These are phyloP conservation scores for Acipenser transmontanus DNA, from an alignment of 2,797 vertebrate species.

Conservation along the genomic window DNA sequence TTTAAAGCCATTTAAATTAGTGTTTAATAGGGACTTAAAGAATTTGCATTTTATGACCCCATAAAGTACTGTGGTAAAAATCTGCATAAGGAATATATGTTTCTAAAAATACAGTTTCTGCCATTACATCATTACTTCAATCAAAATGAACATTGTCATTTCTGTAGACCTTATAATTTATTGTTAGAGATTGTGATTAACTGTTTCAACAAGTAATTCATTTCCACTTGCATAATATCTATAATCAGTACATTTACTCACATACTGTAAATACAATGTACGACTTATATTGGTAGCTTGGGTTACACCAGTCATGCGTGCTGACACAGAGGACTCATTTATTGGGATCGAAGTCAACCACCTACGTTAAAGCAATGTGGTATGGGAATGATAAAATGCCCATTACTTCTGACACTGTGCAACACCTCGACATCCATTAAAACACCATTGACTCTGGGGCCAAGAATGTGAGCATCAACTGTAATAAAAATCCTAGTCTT, in stretches of 20 bases:
- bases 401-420: constrained; percentile 1
- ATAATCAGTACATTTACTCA: not conserved
- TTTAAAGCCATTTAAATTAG: no score
- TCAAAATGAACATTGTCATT: no score
- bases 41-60: no score
- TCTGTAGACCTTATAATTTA: not conserved
- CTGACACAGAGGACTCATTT: constrained; percentile 4
- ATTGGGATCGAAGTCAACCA: not conserved
- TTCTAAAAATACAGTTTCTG: no score
- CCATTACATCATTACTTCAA: no score
- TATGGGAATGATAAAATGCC: not conserved
- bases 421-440: constrained; percentile 1
- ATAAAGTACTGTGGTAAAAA: no score
- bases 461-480: no score
- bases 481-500: no score
- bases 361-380: not conserved
- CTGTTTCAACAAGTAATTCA: constrained; percentile 14
- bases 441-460: not conserved
- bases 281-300: not conserved
- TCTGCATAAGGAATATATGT: no score
- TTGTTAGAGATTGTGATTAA: constrained; percentile 1
- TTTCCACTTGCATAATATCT: constrained; percentile 4
- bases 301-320: constrained; percentile 1
- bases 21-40: no score
- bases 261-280: not conserved